These are phyloP conservation scores for Odobenus rosmarus DNA, from an alignment of 2,113 vertebrate genomes.

Conservation along the genomic window DNA sequence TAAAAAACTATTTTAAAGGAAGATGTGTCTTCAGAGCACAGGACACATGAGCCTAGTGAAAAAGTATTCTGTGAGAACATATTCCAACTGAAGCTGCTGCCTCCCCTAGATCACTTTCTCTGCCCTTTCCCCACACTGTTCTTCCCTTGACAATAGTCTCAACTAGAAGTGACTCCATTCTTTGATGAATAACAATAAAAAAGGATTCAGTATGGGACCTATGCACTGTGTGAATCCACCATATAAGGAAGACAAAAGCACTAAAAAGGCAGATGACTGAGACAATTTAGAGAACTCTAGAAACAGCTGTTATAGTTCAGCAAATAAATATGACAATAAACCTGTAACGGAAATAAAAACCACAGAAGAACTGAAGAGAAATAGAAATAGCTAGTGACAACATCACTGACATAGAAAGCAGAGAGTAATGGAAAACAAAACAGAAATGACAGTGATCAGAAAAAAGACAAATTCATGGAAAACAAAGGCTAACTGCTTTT, in stretches of 20 bases:
- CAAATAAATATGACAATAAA: neutral
- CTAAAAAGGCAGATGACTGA: neutral
- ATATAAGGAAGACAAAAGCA: neutral
- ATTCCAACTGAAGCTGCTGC: neutral
- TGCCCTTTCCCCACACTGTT: fast-evolving
- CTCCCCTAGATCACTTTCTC: neutral
- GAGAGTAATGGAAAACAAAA: neutral
- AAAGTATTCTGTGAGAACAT: neutral
- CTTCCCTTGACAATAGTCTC: neutral
- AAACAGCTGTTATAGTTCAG: neutral
- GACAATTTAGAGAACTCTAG: neutral
- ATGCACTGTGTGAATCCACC: neutral
- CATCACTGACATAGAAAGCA: neutral
- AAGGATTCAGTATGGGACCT: neutral
- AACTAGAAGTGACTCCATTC: neutral
- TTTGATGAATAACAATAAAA: neutral
- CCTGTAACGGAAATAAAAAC: neutral
- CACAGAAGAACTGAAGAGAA: neutral
- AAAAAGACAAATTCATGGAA: neutral
- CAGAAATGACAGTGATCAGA: neutral
- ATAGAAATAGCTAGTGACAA: neutral
- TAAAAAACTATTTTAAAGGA: neutral
- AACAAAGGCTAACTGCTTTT: neutral
- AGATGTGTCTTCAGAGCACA: neutral
- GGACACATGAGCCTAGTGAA: neutral